These are phyloP conservation scores for Amblyjoppa fuscipennis DNA, from an alignment of 2,888 invertebrate species.

Conservation along the genomic window DNA sequence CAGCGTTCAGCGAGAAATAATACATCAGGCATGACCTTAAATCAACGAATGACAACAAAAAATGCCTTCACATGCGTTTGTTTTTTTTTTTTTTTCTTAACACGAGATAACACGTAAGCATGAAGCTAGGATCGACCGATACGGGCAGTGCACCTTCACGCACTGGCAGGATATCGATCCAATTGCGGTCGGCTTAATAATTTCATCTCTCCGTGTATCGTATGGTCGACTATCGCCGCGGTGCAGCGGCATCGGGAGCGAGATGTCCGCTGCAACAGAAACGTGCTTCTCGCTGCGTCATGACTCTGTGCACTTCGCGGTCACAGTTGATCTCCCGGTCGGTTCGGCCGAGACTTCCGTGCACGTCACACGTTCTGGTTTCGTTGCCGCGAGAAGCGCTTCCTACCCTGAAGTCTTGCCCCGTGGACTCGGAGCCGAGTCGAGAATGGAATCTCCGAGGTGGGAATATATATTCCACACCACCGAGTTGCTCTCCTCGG, in stretches of 20 bases:
- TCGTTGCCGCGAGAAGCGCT: constrained; percentile 32
- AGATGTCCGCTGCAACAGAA: constrained; percentile 28
- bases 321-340: constrained; percentile 63
- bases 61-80: not conserved
- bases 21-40: not conserved
- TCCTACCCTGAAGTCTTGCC: not conserved
- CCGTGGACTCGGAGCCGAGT: not conserved
- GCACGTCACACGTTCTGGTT: constrained; percentile 61
- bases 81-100: not conserved
- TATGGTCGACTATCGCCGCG: constrained; percentile 33
- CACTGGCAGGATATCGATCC: constrained; percentile 63
- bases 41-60: not conserved
- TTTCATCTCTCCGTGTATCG: constrained; percentile 48
- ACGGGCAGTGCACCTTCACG: constrained; percentile 14
- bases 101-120: constrained; percentile 34
- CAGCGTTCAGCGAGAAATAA: not conserved
- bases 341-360: constrained; percentile 59
- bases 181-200: constrained; percentile 63
- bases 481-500: not conserved
- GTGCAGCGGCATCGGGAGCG: constrained; percentile 24
- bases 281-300: constrained; percentile 61
- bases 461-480: constrained; percentile 35
- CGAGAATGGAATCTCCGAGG: constrained; percentile 33
- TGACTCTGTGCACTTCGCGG: constrained; percentile 66
- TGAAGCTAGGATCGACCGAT: constrained; percentile 35